Evolutionary conservation across 2,113 vertebrate species (phyloP).

Genomic region (Lasiurus cinereus): DNA sequence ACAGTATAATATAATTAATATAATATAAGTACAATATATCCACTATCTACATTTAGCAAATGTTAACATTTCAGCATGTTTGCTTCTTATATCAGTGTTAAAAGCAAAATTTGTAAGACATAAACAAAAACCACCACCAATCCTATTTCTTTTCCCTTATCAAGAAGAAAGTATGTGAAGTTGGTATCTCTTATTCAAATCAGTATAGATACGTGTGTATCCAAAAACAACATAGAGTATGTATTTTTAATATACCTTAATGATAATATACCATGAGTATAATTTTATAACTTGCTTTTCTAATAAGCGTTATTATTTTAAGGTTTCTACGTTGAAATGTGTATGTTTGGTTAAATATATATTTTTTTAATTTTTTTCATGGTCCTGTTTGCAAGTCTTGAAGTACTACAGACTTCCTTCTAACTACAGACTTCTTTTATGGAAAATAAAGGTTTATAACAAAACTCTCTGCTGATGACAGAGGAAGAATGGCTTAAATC

Average conservation of each 20-base stretch:
- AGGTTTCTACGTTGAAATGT: slow-evolving; percentile 3
- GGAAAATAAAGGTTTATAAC: slow-evolving; percentile 4
- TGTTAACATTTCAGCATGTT: slow-evolving; percentile 14
- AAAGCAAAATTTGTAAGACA: slow-evolving; percentile 1
- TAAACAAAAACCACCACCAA: not conserved
- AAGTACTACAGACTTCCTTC: not conserved
- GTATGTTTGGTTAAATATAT: not conserved
- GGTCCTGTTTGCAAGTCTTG: not conserved
- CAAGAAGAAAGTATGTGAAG: not conserved
- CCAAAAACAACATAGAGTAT: not conserved
- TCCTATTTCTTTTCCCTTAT: not conserved
- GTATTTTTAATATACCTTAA: not conserved
- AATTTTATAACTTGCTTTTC: slow-evolving; percentile 19
- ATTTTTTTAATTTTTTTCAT: not conserved
- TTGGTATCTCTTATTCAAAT: not conserved
- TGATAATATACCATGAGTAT: not conserved
- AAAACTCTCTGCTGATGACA: not conserved
- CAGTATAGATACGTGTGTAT: not conserved
- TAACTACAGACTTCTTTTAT: not conserved
- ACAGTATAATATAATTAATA: no score
- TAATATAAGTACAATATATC: not conserved
- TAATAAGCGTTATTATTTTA: slow-evolving; percentile 1
- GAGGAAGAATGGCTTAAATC: slow-evolving; percentile 2
- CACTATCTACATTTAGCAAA: not conserved
- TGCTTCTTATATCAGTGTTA: slow-evolving; percentile 40